Percentiles rank a stretch among this genome's conserved stretches.
These are phyloP conservation scores for Myodes glareolus DNA, from an alignment of 2,113 vertebrate species.

Conservation along the genomic window DNA sequence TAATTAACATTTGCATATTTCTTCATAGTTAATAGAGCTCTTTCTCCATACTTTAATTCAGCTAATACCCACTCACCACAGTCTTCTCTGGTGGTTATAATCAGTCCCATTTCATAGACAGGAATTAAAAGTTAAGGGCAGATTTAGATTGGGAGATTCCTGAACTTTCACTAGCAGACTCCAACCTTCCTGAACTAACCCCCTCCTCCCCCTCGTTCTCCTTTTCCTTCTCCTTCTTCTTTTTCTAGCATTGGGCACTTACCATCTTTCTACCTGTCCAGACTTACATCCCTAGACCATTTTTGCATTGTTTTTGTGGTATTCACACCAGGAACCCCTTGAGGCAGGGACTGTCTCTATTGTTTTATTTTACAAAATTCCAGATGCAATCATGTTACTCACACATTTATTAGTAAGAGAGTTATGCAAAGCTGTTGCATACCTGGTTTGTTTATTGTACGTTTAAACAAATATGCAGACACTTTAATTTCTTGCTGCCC, in stretches of 20 bases:
- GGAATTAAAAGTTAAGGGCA: not conserved
- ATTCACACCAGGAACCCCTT: constrained; percentile 52
- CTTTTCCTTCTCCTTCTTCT: not conserved
- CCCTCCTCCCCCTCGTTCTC: not conserved
- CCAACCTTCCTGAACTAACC: not conserved
- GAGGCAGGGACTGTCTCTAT: constrained; percentile 41
- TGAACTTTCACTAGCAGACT: not conserved
- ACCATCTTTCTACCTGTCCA: not conserved
- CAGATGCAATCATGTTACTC: constrained; percentile 9
- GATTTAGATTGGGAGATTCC: not conserved
- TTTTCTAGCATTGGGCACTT: not conserved
- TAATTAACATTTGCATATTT: constrained; percentile 40
- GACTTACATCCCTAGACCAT: constrained; percentile 19
- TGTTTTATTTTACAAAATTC: constrained; percentile 65
- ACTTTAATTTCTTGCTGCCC: not conserved
- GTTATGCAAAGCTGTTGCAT: constrained; percentile 52
- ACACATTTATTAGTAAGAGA: constrained; percentile 45
- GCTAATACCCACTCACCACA: not conserved
- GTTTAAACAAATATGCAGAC: constrained; percentile 36
- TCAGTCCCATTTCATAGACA: not conserved
- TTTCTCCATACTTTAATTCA: constrained; percentile 31
- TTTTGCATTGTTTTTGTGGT: constrained; percentile 27
- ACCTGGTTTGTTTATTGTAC: constrained; percentile 37
- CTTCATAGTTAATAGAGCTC: not conserved
- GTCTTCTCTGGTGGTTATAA: not conserved